Evolutionary conservation across 2,888 invertebrate genomes (phyloP), one percentile per base, ranked within the genome.

Genomic region (Epicampocera succincta): DNA sequence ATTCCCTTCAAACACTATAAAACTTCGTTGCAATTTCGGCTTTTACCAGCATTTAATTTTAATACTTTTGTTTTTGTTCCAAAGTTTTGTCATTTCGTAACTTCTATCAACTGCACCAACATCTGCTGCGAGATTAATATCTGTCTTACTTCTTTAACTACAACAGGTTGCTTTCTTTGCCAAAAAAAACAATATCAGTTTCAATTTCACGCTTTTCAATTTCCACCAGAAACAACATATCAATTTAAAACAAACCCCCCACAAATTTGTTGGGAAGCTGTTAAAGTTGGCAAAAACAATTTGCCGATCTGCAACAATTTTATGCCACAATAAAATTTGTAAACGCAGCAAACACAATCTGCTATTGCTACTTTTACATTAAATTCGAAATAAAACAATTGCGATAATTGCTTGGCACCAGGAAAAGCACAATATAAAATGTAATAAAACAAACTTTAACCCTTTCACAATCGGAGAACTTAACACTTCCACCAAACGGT

Each of bases 251-350:
- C 3, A 33, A 40, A 17, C 13, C 12, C 17, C n/a, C n/a, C n/a
- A n/a, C n/a, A n/a, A 44, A 44, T 29, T 42, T 58, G n/a, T 17
- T 46, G 17, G 11, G n/a, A 52, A 73, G 21, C 15, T 13, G 17
- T 71, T 60, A 2, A 65, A 66, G 72, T 60, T 72, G 52, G 50
- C 38, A 58, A 38, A 58, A 78, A 78, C 65, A 52, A 72, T 78
- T 78, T 60, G 50, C 58, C 65, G 71, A 65, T 44, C 48, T 58
- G 11, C 40, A 66, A 50, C 40, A 38, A 63, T 63, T 48, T 50
- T 25, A 15, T 9, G 33, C 33, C 33, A 33, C 33, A 9, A 25
- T 25, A 25, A 25, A 25, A 25, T 46, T 2, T 48, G 11, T 4
- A 50, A 60, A 52, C 8, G 42, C 66, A 40, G 17, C n/a, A 8